These are phyloP conservation scores for Danaus plexippus DNA, from an alignment of 1,140 invertebrate species.

Conservation along the genomic window DNA sequence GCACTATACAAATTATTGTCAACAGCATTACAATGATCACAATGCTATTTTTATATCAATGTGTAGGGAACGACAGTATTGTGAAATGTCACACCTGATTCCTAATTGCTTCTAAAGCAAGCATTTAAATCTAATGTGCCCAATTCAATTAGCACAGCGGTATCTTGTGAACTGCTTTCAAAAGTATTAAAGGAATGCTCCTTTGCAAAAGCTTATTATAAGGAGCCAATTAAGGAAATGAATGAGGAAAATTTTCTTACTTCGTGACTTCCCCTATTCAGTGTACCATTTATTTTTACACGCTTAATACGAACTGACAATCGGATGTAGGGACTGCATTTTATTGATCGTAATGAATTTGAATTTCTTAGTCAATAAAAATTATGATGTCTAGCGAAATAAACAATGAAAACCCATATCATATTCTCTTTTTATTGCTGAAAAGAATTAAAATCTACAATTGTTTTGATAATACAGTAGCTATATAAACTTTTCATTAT, in stretches of 20 bases:
- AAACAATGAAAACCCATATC: no score
- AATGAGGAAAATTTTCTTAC: constrained; percentile 38
- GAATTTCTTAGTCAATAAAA: no score
- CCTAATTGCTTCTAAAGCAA: constrained; percentile 10
- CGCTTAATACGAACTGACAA: constrained; percentile 51
- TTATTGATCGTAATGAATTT: constrained; percentile 12
- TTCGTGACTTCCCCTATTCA: constrained; percentile 36
- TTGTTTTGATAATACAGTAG: no score
- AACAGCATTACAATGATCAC: no score
- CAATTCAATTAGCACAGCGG: constrained; percentile 19
- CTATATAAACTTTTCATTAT: no score
- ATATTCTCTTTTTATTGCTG: no score
- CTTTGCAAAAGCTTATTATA: constrained; percentile 31
- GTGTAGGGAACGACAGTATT: no score
- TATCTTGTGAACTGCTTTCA: constrained; percentile 21
- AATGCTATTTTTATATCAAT: no score
- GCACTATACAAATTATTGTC: no score
- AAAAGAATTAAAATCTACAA: no score
- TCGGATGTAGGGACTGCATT: constrained; percentile 23
- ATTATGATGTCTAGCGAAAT: no score
- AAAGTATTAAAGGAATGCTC: constrained; percentile 22
- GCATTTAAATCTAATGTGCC: constrained; percentile 18
- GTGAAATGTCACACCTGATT: constrained; percentile 6
- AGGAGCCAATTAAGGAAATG: constrained; percentile 51
- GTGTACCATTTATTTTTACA: constrained; percentile 52